A percentile compares a stretch with the other conserved stretches of the same genome.
Conservation (phyloP, 2,113 vertebrate species). For the Dasyornis broadbenti region DNA sequence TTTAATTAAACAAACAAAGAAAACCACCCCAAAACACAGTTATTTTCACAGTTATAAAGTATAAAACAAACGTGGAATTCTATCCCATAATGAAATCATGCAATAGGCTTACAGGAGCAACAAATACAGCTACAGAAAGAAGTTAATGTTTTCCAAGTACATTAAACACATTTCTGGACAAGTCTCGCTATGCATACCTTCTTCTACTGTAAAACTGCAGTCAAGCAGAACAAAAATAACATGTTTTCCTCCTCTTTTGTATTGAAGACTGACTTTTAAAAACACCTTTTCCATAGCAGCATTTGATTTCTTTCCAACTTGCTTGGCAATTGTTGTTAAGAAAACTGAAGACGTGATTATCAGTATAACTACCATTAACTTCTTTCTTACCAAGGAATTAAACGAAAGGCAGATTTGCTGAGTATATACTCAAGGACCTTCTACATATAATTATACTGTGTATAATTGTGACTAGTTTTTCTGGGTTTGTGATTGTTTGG, state of each 20-base stretch:
- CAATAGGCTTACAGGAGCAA: neutral
- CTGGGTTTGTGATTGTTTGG: neutral
- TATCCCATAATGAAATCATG: neutral
- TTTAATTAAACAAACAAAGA: neutral
- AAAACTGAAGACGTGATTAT: neutral
- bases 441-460: neutral
- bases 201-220: neutral
- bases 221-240: slow-evolving; percentile 29
- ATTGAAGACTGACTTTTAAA: neutral
- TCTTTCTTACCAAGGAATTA: neutral
- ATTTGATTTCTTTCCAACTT: neutral
- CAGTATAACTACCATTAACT: neutral
- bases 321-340: neutral
- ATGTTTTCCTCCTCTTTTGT: neutral
- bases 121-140: neutral
- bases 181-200: slow-evolving; percentile 4
- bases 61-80: neutral
- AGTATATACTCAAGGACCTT: neutral
- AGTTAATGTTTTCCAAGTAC: slow-evolving; percentile 44
- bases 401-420: neutral
- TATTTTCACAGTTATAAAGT: neutral
- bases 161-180: slow-evolving; percentile 2
- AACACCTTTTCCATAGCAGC: neutral
- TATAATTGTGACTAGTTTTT: neutral
- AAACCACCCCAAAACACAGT: neutral